These are phyloP conservation scores for Benitochromis conjunctus DNA, from an alignment of 2,113 vertebrate species.

Conservation along the genomic window DNA sequence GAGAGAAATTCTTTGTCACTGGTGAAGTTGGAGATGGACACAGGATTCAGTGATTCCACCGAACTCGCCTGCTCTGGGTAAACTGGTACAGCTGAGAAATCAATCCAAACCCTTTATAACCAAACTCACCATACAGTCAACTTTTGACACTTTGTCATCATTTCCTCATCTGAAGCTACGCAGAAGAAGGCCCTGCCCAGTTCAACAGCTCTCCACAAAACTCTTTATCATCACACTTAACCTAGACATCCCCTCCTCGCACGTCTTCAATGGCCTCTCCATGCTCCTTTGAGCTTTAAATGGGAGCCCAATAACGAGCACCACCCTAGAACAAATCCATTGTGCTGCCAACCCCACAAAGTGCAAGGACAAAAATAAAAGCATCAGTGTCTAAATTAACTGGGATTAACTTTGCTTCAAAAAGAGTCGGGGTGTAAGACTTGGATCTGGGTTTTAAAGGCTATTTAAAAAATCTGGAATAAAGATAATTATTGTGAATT, in stretches of 20 bases:
- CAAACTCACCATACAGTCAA: not conserved
- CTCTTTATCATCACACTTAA: conserved; percentile 16
- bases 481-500: not conserved
- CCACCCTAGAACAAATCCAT: conserved; percentile 21
- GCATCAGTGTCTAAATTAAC: not conserved
- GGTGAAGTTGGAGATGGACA: conserved; percentile 70
- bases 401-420: not conserved
- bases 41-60: conserved; percentile 66
- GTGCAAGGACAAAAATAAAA: conserved; percentile 9
- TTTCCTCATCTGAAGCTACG: not conserved
- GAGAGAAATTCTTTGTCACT: conserved; percentile 72
- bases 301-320: not conserved
- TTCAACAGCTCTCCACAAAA: not conserved
- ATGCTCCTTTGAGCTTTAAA: conserved; percentile 12
- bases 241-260: conserved; percentile 5
- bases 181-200: not conserved
- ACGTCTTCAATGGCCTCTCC: conserved; percentile 27
- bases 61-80: conserved; percentile 38
- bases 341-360: not conserved
- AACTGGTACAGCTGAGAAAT: conserved; percentile 25
- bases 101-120: not conserved
- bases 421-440: not conserved
- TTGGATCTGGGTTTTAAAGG: not conserved
- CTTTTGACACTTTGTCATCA: not conserved
- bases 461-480: not conserved